Evolutionary conservation across 30 jellyfish, hydroid and myxozoan species (phyloP), one percentile per base, ranked within the genome.

Genomic region (Cassiopea xamachana): DNA sequence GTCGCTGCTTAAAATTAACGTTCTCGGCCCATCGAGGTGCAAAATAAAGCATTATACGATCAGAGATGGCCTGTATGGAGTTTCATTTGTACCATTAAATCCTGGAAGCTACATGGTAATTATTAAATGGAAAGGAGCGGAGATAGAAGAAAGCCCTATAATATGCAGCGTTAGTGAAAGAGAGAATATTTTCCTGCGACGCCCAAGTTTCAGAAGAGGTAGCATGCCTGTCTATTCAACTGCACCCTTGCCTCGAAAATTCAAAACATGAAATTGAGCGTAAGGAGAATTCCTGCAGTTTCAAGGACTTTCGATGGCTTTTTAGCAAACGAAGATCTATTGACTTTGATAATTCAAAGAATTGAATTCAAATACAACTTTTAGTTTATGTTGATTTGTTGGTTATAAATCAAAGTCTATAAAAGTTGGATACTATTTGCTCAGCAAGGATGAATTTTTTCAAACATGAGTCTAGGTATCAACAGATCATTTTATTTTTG

Each of bases 11-110:
- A 87, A 87, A 78, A 80, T 87, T 19, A 87, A 87, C 60, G 94
- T 87, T 13, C 88, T 87, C 1, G 94, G 94, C 45, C 94, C 94
- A 19, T 87, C 94, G 48, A 78, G 84, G 45, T 87, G 94, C 94
- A 87, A 87, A 55, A 87, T 87, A 18, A 87, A 87, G 79, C 94
- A 87, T 59, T 87, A 87, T 19, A 74, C 86, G 67, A 60, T 87
- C 68, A 50, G 89, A 77, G 94, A 75, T 44, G 89, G 94, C 55
- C 89, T 87, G 75, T 87, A 75, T 68, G 94, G 94, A 44, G 94
- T 87, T 6, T 87, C 94, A 44, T 87, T 87, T 55, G 94, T 87
- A 17, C 94, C 94, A 1, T 82, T 87, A 3, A 77, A 64, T 45
- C 89, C 94, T 1, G 94, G 94, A 4, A 87, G 89, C 76, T 87